Conservation (phyloP, 2,888 invertebrate genomes). For the Alitta virens region DNA sequence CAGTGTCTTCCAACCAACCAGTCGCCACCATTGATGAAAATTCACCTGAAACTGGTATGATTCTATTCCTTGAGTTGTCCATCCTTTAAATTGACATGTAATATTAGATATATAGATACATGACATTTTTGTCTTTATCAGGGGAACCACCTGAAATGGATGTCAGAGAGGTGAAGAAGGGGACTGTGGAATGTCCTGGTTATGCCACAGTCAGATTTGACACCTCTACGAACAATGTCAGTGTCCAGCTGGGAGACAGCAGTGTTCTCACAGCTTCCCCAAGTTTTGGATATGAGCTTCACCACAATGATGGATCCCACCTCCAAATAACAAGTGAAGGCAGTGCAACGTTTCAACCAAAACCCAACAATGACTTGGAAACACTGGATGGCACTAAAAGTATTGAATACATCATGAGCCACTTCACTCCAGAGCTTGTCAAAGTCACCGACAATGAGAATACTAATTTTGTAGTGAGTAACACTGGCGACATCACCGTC, state of each 20-base stretch:
- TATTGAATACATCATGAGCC: constrained; percentile 45
- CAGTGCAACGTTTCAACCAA: constrained; percentile 39
- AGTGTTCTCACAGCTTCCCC: constrained; percentile 49
- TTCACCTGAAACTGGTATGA: too few relatives aligned
- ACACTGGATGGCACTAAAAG: constrained; percentile 34
- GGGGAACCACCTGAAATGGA: constrained; percentile 32
- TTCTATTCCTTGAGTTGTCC: background rate
- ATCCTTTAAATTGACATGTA: background rate
- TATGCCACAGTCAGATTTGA: constrained; percentile 56
- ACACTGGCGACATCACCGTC: constrained; percentile 48
- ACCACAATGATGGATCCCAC: constrained; percentile 45
- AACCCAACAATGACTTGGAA: constrained; percentile 36
- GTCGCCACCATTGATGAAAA: too few relatives aligned
- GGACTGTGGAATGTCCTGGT: constrained; percentile 54
- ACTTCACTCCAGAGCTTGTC: constrained; percentile 46
- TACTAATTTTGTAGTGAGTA: constrained; percentile 49
- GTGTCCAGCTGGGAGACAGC: constrained; percentile 52
- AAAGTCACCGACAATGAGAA: constrained; percentile 52
- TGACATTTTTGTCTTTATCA: constrained; percentile 6
- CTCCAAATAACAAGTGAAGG: constrained; percentile 35
- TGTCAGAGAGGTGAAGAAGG: constrained; percentile 41
- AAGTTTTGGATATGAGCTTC: constrained; percentile 49
- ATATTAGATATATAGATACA: background rate
- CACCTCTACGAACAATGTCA: constrained; percentile 46
- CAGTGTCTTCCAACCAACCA: constrained; percentile 26